phyloP scores from a whole-genome alignment of 2,113 vertebrate genomes.

The Tyto alba region DNA sequence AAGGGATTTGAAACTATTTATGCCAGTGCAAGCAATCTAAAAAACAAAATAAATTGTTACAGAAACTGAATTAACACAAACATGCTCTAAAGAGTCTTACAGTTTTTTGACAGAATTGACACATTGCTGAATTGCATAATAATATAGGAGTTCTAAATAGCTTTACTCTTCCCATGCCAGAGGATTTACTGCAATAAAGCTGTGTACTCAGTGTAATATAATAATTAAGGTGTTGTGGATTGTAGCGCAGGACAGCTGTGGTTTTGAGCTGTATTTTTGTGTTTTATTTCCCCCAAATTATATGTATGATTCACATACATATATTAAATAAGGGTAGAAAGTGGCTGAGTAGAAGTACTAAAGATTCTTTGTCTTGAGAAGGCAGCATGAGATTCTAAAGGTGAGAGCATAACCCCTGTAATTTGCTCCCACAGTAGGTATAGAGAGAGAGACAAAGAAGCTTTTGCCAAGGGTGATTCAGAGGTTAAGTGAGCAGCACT shows the following conservation, averaged over 20 bases:
- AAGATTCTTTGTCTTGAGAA: neutral
- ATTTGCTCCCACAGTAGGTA: neutral
- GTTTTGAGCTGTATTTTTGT: neutral
- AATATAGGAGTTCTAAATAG: neutral
- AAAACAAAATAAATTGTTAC: neutral
- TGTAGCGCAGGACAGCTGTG: neutral
- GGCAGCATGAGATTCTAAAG: neutral
- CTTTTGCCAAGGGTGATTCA: neutral
- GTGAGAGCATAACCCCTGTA: neutral
- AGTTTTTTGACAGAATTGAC: neutral
- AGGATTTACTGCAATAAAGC: neutral
- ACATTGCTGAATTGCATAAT: neutral
- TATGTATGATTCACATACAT: neutral
- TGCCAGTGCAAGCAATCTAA: neutral
- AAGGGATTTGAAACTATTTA: neutral
- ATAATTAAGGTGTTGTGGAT: neutral
- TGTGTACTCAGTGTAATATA: neutral
- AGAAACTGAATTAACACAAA: neutral
- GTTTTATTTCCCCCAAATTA: neutral
- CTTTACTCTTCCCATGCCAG: neutral
- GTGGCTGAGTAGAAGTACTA: neutral
- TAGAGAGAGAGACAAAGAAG: neutral
- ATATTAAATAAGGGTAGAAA: neutral
- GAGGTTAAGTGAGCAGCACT: neutral
- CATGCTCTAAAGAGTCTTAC: neutral